A percentile compares a stretch with the other conserved stretches of the same genome.
phyloP scores from a whole-genome alignment of 2,113 vertebrate genomes.

The Neomonachus schauinslandi region DNA sequence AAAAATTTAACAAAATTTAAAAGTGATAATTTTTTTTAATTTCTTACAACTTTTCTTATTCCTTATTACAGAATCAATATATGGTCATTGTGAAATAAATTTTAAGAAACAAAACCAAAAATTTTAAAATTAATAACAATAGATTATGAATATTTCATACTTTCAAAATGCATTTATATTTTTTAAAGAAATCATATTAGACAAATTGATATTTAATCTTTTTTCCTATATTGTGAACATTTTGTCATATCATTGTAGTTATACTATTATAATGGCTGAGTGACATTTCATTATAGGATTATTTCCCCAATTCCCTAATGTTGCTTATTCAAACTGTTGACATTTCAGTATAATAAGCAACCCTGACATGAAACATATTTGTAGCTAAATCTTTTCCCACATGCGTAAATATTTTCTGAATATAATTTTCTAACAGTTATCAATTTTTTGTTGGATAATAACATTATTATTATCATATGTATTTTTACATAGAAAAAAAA shows the following conservation, averaged over 20 bases:
- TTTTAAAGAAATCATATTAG: neutral
- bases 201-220: neutral
- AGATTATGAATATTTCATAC: neutral
- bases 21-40: neutral
- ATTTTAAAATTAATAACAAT: neutral
- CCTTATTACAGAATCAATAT: neutral
- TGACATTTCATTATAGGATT: neutral
- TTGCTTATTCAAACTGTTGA: neutral
- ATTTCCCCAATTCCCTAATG: neutral
- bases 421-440: neutral
- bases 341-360: constrained; percentile 9
- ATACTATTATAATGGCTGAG: neutral
- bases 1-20: neutral
- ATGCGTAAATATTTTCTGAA: neutral
- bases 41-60: neutral
- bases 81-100: neutral
- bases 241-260: neutral
- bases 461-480: neutral
- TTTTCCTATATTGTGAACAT: neutral
- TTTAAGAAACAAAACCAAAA: neutral
- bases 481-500: neutral
- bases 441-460: neutral
- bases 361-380: neutral
- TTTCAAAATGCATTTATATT: neutral
- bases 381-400: neutral